Evolutionary conservation across 1,140 invertebrate species (phyloP), one percentile per base, ranked within the genome.

Genomic region (Thereuonema tuberculata): DNA sequence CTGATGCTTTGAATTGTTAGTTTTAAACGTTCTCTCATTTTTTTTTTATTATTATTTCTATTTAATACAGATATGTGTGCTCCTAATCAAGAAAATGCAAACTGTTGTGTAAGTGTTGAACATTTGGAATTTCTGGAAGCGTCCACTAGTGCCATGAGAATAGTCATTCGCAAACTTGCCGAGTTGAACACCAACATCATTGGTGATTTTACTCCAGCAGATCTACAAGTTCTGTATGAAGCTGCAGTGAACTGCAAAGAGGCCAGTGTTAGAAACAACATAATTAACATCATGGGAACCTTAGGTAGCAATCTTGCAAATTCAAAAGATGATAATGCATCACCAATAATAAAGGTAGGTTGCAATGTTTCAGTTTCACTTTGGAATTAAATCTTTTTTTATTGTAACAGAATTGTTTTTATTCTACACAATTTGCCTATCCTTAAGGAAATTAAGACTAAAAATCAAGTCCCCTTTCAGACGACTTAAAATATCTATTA

Each of bases 131-230:
- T 84, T 26, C 62, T 84, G 46, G 84, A 85, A 68, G 80, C 83
- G 17, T 77, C 78, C 15, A 83, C 82, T 17, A 78, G 81, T 26
- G 79, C 80, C 1, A 79, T 85, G 79, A 73, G 83, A 66, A 80
- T 82, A 46, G 75, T 80, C 20, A 69, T 84, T 28, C 70, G 75
- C 58, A 72, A 71, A 65, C 58, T 77, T 24, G 67, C 68, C 24
- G 63, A 69, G n/a, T 47, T 67, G 5, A 56, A 67, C 26, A 65
- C 67, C 2, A 60, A 65, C 14, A 69, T 68, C 62, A 54, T 64
- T 14, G 53, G 37, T 31, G n/a, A 63, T n/a, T 27, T 65, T 2
- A 57, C 65, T 24, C 58, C 56, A 49, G 29, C 58, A 25, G 59
- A 66, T 29, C 56, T 71, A 20, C 57, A 69, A 48, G 60, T 68